Conservation (phyloP, 2,113 vertebrate genomes). For the Triplophysa dalaica region DNA sequence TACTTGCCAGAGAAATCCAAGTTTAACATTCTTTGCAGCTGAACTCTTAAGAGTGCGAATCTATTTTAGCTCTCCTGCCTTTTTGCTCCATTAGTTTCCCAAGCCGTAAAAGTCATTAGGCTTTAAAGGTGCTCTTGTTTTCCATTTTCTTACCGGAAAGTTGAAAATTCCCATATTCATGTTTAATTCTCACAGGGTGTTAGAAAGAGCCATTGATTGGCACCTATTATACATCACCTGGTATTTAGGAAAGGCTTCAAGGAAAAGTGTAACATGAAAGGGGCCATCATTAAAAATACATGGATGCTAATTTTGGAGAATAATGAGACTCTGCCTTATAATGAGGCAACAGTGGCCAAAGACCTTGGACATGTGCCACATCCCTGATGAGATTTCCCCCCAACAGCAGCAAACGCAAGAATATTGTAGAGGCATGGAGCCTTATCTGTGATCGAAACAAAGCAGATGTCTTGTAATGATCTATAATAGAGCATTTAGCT, state of each 20-base stretch:
- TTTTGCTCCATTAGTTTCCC: background rate
- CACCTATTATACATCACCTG: background rate
- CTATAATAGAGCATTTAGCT: conserved; percentile 49
- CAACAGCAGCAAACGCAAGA: background rate
- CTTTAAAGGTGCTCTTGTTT: background rate
- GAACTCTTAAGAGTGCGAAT: background rate
- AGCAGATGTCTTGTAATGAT: conserved; percentile 19
- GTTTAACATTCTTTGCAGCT: conserved; percentile 2
- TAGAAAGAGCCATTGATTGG: background rate
- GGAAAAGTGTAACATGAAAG: background rate
- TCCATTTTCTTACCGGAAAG: background rate
- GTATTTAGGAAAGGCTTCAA: background rate
- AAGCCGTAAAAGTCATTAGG: conserved; percentile 3
- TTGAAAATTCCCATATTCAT: background rate
- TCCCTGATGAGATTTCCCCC: background rate
- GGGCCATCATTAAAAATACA: conserved; percentile 1
- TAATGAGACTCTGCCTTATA: background rate
- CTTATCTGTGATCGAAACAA: background rate
- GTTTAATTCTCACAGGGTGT: background rate
- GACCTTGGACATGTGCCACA: background rate
- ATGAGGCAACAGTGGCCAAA: background rate
- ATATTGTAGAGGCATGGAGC: background rate
- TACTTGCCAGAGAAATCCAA: background rate
- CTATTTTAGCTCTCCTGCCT: background rate
- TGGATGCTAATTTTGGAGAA: background rate